Conservation (phyloP, 2,113 vertebrate species). For the Aix galericulata region DNA sequence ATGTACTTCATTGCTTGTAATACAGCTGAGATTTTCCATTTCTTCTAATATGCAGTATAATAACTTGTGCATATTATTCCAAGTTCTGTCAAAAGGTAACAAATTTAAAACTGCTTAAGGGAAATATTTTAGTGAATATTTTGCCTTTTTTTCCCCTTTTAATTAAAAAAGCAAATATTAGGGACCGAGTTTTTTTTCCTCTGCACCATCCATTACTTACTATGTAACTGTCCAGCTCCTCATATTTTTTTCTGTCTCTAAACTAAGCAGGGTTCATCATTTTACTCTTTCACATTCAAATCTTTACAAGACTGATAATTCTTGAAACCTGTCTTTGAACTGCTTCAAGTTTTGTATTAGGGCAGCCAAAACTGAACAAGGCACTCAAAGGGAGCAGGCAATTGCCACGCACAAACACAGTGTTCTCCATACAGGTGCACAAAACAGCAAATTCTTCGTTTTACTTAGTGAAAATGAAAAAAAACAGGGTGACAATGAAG, state of each 20-base stretch:
- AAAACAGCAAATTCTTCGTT: background rate
- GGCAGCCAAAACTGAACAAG: background rate
- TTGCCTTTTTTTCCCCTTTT: background rate
- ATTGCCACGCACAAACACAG: background rate
- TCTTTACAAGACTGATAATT: background rate
- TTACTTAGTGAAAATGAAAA: background rate
- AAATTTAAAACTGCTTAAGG: background rate
- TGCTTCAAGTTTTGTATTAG: background rate
- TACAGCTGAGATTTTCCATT: background rate
- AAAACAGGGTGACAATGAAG: background rate
- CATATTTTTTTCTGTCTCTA: background rate
- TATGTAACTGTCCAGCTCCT: background rate
- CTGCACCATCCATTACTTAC: background rate
- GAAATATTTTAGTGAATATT: background rate
- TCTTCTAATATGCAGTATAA: background rate
- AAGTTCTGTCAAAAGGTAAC: background rate
- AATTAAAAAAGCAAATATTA: background rate
- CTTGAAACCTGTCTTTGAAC: background rate
- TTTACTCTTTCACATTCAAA: background rate
- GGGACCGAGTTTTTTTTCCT: background rate
- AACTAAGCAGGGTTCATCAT: rapidly evolving
- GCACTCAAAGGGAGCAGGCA: background rate
- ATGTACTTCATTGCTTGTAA: background rate
- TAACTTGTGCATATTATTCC: background rate
- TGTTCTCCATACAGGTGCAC: background rate